Evolutionary conservation across 2,888 invertebrate species (phyloP), one percentile per base, ranked within the genome.

Genomic region (Arrhopalites spinosus): DNA sequence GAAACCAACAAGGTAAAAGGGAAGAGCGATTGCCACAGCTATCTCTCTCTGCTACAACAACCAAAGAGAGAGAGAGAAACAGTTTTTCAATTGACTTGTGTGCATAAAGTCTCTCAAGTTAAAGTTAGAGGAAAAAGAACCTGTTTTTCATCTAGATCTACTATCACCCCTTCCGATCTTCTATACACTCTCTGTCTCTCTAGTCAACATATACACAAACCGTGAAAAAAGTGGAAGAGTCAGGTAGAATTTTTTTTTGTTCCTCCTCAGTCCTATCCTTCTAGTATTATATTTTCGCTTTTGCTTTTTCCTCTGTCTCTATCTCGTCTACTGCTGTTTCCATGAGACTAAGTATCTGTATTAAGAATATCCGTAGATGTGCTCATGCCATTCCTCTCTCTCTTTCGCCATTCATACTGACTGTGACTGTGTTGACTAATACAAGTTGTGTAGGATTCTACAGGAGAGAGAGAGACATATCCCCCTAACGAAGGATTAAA

Each of bases 131-230:
- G 61, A 66, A 74, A 67, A 74, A 67, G 74, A 74, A 74, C 74
- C 74, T 74, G 74, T 74, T 74, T 73, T 74, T 74, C 74, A 74
- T 74, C 74, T 74, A 74, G 74, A 74, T 74, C 67, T 67, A 29
- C 66, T 27, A 74, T 66, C 66, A 50, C 66, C 43, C 67, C 67
- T 74, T 74, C 74, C 74, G 53, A 74, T 74, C 74, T 69, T 13
- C n/a, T 53, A 2, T 30, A 56, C 56, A 17, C 29, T 8, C 20
- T 27, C 23, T 17, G 7, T 23, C 17, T 23, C 15, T 36, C 36
- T 36, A 7, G 5, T 36, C 36, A 3, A 36, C 36, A 30, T 13
- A 20, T 11, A 43, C 25, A 3, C 17, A 72, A 63, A 43, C 56
- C 43, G 61, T 56, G 63, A 72, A 72, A 72, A 72, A 72, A 72